A percentile compares a stretch with the other conserved stretches of the same genome.
These are phyloP conservation scores for Bubo blakistoni DNA, from an alignment of 2,113 vertebrate species.

Conservation along the genomic window DNA sequence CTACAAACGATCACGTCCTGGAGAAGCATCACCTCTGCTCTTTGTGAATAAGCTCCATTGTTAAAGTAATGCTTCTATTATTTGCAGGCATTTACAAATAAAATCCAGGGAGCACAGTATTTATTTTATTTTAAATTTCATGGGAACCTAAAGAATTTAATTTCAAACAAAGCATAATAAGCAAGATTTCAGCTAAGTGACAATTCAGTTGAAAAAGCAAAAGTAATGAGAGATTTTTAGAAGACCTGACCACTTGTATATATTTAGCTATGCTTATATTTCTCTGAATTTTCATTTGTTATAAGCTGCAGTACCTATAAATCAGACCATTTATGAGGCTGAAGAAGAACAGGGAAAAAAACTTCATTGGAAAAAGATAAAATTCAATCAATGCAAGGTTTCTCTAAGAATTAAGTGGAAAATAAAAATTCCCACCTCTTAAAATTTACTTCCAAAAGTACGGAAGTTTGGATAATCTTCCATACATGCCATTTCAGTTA, in stretches of 20 bases:
- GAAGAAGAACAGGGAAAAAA: neutral
- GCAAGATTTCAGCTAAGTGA: neutral
- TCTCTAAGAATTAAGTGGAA: neutral
- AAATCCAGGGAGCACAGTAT: neutral
- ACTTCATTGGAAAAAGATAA: neutral
- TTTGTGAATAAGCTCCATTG: neutral
- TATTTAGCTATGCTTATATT: neutral
- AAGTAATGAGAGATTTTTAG: neutral
- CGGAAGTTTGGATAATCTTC: neutral
- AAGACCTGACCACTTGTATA: neutral
- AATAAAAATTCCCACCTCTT: neutral
- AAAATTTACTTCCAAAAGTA: neutral
- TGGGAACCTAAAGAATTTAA: neutral
- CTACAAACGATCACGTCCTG: neutral
- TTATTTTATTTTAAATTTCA: neutral
- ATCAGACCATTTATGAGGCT: neutral
- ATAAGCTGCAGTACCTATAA: neutral
- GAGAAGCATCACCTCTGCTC: neutral
- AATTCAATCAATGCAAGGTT: neutral
- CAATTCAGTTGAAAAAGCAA: neutral
- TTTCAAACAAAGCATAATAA: neutral
- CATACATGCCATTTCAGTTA: accelerated
- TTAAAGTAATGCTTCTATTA: too few relatives aligned
- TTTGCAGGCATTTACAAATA: neutral
- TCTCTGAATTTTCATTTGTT: neutral